Base-by-base conservation (phyloP, 1,140 invertebrate species). In the Rhysida immarginata region DNA sequence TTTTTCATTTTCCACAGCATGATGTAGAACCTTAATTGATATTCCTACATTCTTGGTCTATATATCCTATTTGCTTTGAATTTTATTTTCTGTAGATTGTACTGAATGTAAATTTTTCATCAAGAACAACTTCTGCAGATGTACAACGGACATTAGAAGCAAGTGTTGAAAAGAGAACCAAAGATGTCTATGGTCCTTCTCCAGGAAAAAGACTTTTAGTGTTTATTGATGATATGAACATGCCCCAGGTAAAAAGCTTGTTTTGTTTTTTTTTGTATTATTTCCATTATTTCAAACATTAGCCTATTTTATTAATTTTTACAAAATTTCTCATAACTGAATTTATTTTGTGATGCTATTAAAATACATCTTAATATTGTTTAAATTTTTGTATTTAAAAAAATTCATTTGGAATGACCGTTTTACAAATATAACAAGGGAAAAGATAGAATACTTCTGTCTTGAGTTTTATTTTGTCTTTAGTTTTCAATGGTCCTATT, bases 221-320 rank as follows among this genome's bases (percentile, higher is more conserved):
- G 60, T 94, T 94, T 66, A 84, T 95, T 60, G 91, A 95, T 67
- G 88, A 95, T 64, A 83, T 95, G 81, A 92, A 94, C 68, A 92
- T 92, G 87, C 88, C 89, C 35, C 79, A 87, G 70, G 83, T 89
- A 25, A 59, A 64, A 23, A 46, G 18, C 29, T 8, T 23, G 16
- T 14, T n/a, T n/a, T n/a, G n/a, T n/a, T n/a, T n/a, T n/a, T n/a
- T n/a, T n/a, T n/a, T n/a, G n/a, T n/a, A n/a, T n/a, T n/a, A n/a
- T n/a, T n/a, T n/a, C n/a, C n/a, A n/a, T n/a, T n/a, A n/a, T n/a
- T n/a, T n/a, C n/a, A n/a, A n/a, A n/a, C n/a, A n/a, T n/a, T n/a
- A n/a, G n/a, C n/a, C n/a, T n/a, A n/a, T n/a, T n/a, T n/a, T n/a
- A n/a, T n/a, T n/a, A n/a, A n/a, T n/a, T n/a, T n/a, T n/a, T n/a